These are phyloP conservation scores for Tineola bisselliella DNA, from an alignment of 2,888 invertebrate species.

Conservation along the genomic window DNA sequence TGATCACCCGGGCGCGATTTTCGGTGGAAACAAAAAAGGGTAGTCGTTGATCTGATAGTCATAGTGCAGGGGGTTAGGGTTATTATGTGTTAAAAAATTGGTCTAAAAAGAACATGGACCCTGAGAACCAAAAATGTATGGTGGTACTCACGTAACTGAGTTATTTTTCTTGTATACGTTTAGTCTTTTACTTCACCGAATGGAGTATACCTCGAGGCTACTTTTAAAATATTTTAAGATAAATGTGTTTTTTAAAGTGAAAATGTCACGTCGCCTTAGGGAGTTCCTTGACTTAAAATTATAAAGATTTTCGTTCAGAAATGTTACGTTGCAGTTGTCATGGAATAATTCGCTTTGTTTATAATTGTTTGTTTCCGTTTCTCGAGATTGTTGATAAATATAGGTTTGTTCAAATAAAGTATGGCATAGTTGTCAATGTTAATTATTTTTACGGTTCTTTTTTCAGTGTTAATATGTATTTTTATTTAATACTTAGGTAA, in stretches of 20 bases:
- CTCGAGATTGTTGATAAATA: neutral
- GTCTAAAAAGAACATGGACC: no score
- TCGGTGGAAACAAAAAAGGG: no score
- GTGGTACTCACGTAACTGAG: no score
- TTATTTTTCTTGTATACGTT: no score
- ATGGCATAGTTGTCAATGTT: neutral
- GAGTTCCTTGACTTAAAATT: neutral
- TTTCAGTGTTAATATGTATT: neutral
- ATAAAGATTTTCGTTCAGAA: slow-evolving; percentile 6
- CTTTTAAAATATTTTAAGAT: slow-evolving; percentile 5
- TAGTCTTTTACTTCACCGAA: no score
- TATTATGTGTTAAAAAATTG: no score
- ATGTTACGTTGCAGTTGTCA: slow-evolving; percentile 8
- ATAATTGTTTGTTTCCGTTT: slow-evolving; percentile 8
- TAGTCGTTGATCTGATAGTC: no score
- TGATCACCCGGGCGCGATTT: no score
- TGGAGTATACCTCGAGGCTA: neutral
- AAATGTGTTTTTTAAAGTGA: neutral
- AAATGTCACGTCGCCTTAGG: slow-evolving; percentile 13
- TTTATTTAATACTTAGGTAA: no score
- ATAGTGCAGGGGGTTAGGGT: no score
- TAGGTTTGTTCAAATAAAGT: neutral
- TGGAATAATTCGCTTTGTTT: neutral
- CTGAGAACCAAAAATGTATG: no score
- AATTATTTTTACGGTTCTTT: neutral